Base-by-base conservation (phyloP, 2,113 vertebrate species). In the Fregata magnificens region DNA sequence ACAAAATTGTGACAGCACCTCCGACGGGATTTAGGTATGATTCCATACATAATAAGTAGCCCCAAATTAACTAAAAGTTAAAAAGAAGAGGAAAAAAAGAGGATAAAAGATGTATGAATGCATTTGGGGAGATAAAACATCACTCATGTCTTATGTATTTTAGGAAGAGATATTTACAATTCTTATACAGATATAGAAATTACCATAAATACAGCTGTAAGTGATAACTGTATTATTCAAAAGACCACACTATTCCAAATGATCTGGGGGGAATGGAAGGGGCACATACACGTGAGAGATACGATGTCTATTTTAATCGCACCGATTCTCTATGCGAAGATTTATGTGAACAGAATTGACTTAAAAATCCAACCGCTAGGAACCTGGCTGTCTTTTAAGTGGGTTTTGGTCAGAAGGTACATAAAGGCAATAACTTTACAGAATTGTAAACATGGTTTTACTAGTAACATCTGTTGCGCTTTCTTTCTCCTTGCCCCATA, bases 391-490 rank as follows among this genome's bases (percentile, higher is more conserved):
- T 72, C 78, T 95, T 95, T 58, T 82, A 58, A 62, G 86, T 66
- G 73, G 45, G 26, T 93, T 97, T 96, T 95, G 91, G 82, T 94
- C 77, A 78, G 86, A 71, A 95, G 93, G 83, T 97, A 44, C 82
- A 26, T 66, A 95, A 89, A 90, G 90, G 92, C 80, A 70, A 61
- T 94, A 96, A 97, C 95, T 98, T 98, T 79, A 90, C 95, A 82
- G 79, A 97, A 97, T 97, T 98, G 97, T 98, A 98, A 98, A 98
- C 97, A 95, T 96, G 98, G 98, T 98, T 97, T 98, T 98, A 98
- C 98, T 98, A 97, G 98, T 94, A 98, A 98, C 98, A 99, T 99
- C 99, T 99, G 99, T 98, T 98, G 98, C 91, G 10, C 96, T 97
- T 98, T 98, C 97, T 97, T 98, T 95, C 96, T 95, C 73, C 86